phyloP scores from a whole-genome alignment of 2,888 invertebrate genomes.

The Cistogaster globosa region DNA sequence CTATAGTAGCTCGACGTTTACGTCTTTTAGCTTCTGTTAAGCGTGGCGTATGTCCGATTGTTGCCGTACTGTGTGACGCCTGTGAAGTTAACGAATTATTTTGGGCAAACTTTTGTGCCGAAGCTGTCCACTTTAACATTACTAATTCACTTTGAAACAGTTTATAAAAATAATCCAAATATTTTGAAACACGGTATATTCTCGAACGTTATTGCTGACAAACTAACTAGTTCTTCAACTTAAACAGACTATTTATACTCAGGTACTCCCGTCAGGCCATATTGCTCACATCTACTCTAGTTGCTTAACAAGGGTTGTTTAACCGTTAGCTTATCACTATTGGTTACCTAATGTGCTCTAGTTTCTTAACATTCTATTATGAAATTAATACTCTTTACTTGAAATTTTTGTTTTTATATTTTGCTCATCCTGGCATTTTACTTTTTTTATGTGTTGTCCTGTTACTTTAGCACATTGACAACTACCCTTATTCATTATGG shows the following conservation, averaged over 20 bases:
- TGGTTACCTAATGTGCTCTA: slow-evolving; percentile 38
- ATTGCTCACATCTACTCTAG: not conserved
- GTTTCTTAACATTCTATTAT: slow-evolving; percentile 36
- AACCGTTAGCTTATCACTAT: slow-evolving; percentile 51
- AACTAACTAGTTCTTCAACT: slow-evolving; percentile 75
- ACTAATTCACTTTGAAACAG: slow-evolving; percentile 79
- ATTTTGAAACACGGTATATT: not conserved
- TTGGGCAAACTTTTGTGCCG: slow-evolving; percentile 76
- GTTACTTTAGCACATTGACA: slow-evolving; percentile 46
- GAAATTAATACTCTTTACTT: not conserved
- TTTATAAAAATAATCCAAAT: slow-evolving; percentile 13
- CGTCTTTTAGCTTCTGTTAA: slow-evolving; percentile 71
- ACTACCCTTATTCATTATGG: slow-evolving; percentile 22
- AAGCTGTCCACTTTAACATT: slow-evolving; percentile 82
- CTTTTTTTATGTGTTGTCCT: slow-evolving; percentile 25
- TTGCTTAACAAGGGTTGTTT: slow-evolving; percentile 51
- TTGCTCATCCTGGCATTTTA: slow-evolving; percentile 13
- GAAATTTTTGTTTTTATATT: slow-evolving; percentile 18
- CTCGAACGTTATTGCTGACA: slow-evolving; percentile 78
- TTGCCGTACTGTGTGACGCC: not conserved
- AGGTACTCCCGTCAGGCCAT: slow-evolving; percentile 23
- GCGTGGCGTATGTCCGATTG: slow-evolving; percentile 56
- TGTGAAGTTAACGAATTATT: slow-evolving; percentile 69
- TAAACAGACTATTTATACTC: slow-evolving; percentile 49
- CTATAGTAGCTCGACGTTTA: slow-evolving; percentile 78